A percentile compares a stretch with the other conserved stretches of the same genome.
Conservation (phyloP, 2,113 vertebrate genomes). For the Columbina picui region DNA sequence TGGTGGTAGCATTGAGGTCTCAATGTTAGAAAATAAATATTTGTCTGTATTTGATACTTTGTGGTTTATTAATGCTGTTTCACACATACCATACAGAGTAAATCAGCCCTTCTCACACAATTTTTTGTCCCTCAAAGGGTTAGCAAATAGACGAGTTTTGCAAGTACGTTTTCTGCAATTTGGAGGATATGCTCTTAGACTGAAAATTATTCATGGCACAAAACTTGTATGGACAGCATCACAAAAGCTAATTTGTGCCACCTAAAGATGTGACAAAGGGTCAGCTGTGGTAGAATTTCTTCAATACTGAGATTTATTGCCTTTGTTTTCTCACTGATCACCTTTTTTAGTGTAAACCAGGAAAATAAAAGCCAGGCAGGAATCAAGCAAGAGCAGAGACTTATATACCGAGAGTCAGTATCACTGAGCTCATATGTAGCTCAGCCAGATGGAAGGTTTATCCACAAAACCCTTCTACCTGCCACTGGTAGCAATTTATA, state of each 20-base stretch:
- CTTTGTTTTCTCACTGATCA: neutral
- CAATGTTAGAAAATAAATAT: neutral
- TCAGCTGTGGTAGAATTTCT: neutral
- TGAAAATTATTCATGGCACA: neutral
- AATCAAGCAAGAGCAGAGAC: neutral
- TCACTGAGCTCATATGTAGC: neutral
- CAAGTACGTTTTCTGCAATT: neutral
- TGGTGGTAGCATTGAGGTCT: neutral
- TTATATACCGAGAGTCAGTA: neutral
- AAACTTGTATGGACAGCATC: neutral
- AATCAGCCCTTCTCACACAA: neutral
- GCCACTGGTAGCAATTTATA: neutral
- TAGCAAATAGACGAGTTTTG: neutral
- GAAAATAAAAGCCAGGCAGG: neutral
- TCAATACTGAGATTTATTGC: neutral
- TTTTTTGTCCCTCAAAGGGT: neutral
- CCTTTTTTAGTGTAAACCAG: neutral
- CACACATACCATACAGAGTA: neutral
- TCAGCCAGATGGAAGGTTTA: neutral
- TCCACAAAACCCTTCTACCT: conserved; percentile 6
- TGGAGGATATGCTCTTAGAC: neutral
- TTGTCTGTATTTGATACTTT: neutral
- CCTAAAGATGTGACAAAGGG: neutral
- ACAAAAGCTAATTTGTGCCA: neutral
- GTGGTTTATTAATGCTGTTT: neutral